These are phyloP conservation scores for Drosophila leontia DNA, from an alignment of 1,140 invertebrate genomes.

Conservation along the genomic window DNA sequence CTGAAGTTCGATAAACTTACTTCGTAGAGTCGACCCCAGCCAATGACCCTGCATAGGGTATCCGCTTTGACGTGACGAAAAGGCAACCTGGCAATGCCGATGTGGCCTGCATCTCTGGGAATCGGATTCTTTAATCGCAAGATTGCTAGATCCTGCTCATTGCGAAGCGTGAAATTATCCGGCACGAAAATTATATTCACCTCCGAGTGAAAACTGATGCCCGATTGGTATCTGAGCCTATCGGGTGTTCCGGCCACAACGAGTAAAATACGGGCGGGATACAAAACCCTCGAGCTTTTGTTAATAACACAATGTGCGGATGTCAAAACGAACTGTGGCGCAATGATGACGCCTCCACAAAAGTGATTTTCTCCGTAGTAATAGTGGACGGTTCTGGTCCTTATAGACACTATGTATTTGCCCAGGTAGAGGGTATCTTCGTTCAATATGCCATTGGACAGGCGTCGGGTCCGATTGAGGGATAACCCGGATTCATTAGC, in stretches of 20 bases:
- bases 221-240: conserved; percentile 17
- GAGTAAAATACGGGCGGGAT: conserved; percentile 6
- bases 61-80: not conserved
- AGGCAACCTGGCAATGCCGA: conserved; percentile 15
- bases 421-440: not conserved
- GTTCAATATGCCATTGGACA: not conserved
- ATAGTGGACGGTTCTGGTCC: conserved; percentile 21
- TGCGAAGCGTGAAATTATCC: conserved; percentile 41
- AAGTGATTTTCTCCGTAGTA: conserved; percentile 65
- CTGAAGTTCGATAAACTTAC: conserved; percentile 1
- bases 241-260: conserved; percentile 48
- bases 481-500: not conserved
- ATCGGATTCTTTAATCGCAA: not conserved
- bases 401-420: conserved; percentile 49
- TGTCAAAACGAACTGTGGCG: conserved; percentile 20
- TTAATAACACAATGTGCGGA: conserved; percentile 39
- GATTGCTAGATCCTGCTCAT: conserved; percentile 47
- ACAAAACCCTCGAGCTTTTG: conserved; percentile 21
- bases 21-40: conserved; percentile 48
- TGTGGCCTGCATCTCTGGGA: conserved; percentile 4
- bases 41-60: conserved; percentile 14
- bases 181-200: conserved; percentile 27
- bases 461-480: not conserved
- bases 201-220: conserved; percentile 1
- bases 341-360: conserved; percentile 46